Conservation (phyloP, 2,888 invertebrate species). For the Drosophila algonquin region DNA sequence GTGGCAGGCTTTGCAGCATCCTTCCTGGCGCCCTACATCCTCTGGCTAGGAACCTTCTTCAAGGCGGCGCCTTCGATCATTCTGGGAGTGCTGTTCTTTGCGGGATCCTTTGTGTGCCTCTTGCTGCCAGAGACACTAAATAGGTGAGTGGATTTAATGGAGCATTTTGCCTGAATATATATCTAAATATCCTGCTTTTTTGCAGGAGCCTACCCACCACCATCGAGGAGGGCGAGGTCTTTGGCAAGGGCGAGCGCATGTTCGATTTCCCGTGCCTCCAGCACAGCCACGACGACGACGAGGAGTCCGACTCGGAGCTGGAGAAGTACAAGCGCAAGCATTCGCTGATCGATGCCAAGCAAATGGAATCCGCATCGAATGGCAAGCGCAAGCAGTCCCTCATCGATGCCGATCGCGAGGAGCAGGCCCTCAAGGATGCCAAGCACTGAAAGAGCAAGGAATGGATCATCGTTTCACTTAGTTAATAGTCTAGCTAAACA, state of each 20-base stretch:
- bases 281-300: slow-evolving; percentile 65
- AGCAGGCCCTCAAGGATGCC: slow-evolving; percentile 73
- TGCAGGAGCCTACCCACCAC: slow-evolving; percentile 86
- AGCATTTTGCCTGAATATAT: not conserved
- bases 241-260: slow-evolving; percentile 85
- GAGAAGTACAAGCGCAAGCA: slow-evolving; percentile 80
- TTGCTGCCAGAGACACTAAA: slow-evolving; percentile 87
- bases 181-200: not conserved
- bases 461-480: slow-evolving; percentile 39
- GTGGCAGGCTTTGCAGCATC: slow-evolving; percentile 87
- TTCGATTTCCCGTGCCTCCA: slow-evolving; percentile 85
- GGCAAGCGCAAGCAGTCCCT: slow-evolving; percentile 76
- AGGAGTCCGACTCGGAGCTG: slow-evolving; percentile 77
- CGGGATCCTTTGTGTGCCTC: slow-evolving; percentile 85
- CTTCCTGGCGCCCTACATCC: slow-evolving; percentile 86
- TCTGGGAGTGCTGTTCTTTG: slow-evolving; percentile 85
- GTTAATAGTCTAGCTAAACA: slow-evolving; percentile 67
- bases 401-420: slow-evolving; percentile 70
- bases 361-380: slow-evolving; percentile 71
- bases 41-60: slow-evolving; percentile 84
- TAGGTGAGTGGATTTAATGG: slow-evolving; percentile 62
- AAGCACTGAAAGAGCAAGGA: slow-evolving; percentile 62
- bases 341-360: slow-evolving; percentile 75
- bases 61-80: slow-evolving; percentile 86
- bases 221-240: slow-evolving; percentile 86